Percentiles rank a stretch among this genome's conserved stretches.
phyloP scores from a whole-genome alignment of 2,797 vertebrate genomes.

The Apogon talboti region DNA sequence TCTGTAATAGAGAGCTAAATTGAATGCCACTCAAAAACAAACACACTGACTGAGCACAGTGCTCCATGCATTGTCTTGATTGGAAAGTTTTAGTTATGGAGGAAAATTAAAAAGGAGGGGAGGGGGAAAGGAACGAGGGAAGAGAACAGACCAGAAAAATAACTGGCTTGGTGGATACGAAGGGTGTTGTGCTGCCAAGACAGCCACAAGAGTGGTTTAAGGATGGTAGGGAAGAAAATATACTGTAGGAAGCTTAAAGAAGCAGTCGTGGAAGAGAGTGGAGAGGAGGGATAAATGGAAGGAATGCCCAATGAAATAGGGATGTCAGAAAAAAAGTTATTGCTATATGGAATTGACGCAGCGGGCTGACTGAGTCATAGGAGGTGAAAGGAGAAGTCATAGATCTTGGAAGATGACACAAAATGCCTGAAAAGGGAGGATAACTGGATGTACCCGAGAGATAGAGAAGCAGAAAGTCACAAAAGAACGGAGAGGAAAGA shows the following conservation, averaged over 20 bases:
- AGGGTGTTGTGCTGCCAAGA: slow-evolving; percentile 24
- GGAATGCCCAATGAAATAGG: slow-evolving; percentile 25
- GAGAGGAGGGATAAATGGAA: slow-evolving; percentile 16
- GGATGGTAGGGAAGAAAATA: slow-evolving; percentile 8
- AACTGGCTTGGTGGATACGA: slow-evolving; percentile 31
- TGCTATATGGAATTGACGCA: slow-evolving; percentile 24
- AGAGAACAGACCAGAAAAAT: slow-evolving; percentile 26
- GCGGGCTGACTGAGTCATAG: slow-evolving; percentile 38
- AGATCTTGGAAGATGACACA: slow-evolving; percentile 9
- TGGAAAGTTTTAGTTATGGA: slow-evolving; percentile 14
- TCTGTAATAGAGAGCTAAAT: slow-evolving; percentile 26
- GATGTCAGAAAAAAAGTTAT: slow-evolving; percentile 9
- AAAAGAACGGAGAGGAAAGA: neutral
- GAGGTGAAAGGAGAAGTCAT: slow-evolving; percentile 12
- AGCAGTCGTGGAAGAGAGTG: neutral
- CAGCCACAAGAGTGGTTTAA: slow-evolving; percentile 8
- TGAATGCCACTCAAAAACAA: slow-evolving; percentile 27
- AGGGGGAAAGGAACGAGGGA: slow-evolving; percentile 8
- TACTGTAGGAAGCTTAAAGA: neutral
- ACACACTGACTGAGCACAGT: slow-evolving; percentile 15
- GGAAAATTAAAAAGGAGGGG: slow-evolving; percentile 9
- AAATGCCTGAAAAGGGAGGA: neutral
- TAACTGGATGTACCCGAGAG: neutral
- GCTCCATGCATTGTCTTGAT: slow-evolving; percentile 21
- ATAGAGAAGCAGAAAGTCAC: neutral